A percentile compares a stretch with the other conserved stretches of the same genome.
Conservation (phyloP, 2,113 vertebrate species). For the Gobiocypris rarus region DNA sequence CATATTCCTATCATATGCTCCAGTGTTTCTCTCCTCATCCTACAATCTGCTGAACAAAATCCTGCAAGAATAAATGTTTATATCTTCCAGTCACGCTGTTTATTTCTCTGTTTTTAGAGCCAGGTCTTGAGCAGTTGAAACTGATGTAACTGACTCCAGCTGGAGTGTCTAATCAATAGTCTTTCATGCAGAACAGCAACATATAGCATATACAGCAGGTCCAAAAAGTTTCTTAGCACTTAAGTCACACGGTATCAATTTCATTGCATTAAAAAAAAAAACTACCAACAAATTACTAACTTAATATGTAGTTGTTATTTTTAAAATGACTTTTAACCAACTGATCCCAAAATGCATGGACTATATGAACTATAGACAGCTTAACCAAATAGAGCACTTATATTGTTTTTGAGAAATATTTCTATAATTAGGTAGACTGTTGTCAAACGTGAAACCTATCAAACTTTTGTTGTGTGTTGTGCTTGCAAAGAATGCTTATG, state of each 20-base stretch:
- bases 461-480: background rate
- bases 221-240: background rate
- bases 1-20: slow-evolving; percentile 9
- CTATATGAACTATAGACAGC: too few species aligned
- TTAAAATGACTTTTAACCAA: background rate
- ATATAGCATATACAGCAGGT: background rate
- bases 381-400: too few species aligned
- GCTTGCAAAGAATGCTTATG: background rate
- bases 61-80: slow-evolving; percentile 72
- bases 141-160: slow-evolving; percentile 63
- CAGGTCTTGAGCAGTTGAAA: slow-evolving; percentile 55
- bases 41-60: slow-evolving; percentile 53
- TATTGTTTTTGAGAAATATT: background rate
- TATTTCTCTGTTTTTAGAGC: slow-evolving; percentile 53
- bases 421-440: background rate
- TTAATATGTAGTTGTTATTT: too few species aligned
- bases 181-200: slow-evolving; percentile 41
- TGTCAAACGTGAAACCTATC: background rate
- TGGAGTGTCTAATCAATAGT: slow-evolving; percentile 43
- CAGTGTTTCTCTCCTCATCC: slow-evolving; percentile 16
- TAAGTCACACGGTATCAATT: background rate
- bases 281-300: too few species aligned
- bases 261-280: background rate
- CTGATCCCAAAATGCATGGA: background rate
- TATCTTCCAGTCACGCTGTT: slow-evolving; percentile 60